Percentiles rank a stretch among this genome's conserved stretches.
phyloP scores from a whole-genome alignment of 2,113 vertebrate species.

The Pimephales promelas region DNA sequence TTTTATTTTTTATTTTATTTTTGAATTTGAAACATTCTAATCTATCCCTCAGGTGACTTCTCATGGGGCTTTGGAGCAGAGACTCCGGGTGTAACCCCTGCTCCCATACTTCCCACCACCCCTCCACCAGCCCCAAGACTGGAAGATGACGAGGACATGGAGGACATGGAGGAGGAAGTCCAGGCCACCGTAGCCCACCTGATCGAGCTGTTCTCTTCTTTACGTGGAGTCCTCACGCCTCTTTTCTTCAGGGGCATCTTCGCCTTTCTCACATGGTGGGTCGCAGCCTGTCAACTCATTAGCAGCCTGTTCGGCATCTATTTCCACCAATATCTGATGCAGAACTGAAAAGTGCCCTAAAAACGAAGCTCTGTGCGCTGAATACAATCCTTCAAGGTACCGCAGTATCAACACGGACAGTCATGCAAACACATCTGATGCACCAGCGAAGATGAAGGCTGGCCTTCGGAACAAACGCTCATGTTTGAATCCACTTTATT shows the following conservation, averaged over 20 bases:
- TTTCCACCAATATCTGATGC: conserved; percentile 90
- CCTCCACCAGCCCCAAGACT: accelerated
- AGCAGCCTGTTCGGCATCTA: conserved; percentile 93
- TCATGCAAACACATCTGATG: neutral
- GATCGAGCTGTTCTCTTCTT: conserved; percentile 66
- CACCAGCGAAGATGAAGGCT: neutral
- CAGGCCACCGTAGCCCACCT: conserved; percentile 80
- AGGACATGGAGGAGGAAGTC: conserved; percentile 75
- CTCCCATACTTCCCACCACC: conserved; percentile 41
- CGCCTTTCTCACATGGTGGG: conserved; percentile 94
- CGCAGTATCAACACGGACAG: conserved; percentile 6
- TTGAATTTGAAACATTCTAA: neutral
- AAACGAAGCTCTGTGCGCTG: neutral
- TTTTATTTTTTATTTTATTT: too few species aligned
- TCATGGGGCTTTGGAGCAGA: conserved; percentile 82
- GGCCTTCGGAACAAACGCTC: neutral
- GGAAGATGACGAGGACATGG: conserved; percentile 73
- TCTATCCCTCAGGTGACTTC: conserved; percentile 78
- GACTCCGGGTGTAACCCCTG: conserved; percentile 45
- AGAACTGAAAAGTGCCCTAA: conserved; percentile 70
- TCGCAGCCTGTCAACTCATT: conserved; percentile 88
- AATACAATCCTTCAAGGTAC: neutral
- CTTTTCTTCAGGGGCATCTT: conserved; percentile 86
- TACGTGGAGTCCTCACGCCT: conserved; percentile 80
- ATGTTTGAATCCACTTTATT: neutral